These are phyloP conservation scores for Heliothis subflexa DNA, from an alignment of 1,140 invertebrate species.

Conservation along the genomic window DNA sequence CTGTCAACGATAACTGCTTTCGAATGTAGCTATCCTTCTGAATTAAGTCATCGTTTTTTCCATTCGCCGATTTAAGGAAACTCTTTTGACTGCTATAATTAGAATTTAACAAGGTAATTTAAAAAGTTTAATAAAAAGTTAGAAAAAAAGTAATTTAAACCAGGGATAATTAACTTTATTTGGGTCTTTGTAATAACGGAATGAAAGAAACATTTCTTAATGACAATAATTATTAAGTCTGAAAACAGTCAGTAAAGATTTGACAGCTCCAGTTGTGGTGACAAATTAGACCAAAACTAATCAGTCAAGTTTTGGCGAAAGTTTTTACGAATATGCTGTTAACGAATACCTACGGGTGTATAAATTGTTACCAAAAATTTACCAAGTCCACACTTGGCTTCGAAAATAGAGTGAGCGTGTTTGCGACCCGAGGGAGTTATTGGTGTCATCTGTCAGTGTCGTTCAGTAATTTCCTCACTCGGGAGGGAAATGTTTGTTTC, in stretches of 20 bases:
- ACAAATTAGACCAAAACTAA: not conserved
- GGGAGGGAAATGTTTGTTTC: constrained; percentile 73
- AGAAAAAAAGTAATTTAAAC: constrained; percentile 53
- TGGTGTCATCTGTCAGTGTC: constrained; percentile 81
- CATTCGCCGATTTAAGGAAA: constrained; percentile 31
- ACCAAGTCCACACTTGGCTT: constrained; percentile 51
- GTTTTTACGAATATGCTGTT: constrained; percentile 28
- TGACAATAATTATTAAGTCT: constrained; percentile 34
- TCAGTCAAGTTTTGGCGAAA: not conserved
- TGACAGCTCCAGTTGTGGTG: constrained; percentile 17
- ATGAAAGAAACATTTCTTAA: constrained; percentile 41
- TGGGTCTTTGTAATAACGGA: constrained; percentile 43
- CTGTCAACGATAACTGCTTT: constrained; percentile 23
- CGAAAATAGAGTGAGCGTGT: constrained; percentile 55
- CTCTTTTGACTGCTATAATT: constrained; percentile 48
- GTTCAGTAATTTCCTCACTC: constrained; percentile 75
- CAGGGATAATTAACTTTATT: constrained; percentile 49
- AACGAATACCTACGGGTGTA: constrained; percentile 37
- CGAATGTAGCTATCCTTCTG: not conserved
- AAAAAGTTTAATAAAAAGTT: constrained; percentile 50
- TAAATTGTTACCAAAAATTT: constrained; percentile 50
- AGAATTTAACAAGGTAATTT: constrained; percentile 54
- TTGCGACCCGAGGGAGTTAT: constrained; percentile 71
- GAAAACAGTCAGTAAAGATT: constrained; percentile 1
- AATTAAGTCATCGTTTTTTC: constrained; percentile 26